phyloP scores from a whole-genome alignment of 2,113 vertebrate genomes.

The Talpa occidentalis region DNA sequence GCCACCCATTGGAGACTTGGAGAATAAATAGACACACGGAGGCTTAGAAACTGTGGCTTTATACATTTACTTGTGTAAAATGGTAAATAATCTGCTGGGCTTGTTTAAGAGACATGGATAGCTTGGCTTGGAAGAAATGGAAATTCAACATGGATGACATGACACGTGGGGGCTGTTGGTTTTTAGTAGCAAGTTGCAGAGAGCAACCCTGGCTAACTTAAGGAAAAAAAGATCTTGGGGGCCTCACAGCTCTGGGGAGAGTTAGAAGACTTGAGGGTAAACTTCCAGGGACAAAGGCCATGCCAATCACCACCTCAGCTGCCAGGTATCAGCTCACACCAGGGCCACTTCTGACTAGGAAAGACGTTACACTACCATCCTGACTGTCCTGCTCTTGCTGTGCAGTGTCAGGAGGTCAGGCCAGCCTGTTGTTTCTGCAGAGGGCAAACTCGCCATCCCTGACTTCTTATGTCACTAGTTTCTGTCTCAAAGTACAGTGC shows the following conservation, averaged over 20 bases:
- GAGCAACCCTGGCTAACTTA: neutral
- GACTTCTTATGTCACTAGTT: neutral
- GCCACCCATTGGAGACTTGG: neutral
- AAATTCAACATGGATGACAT: neutral
- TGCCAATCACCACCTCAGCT: too few species aligned
- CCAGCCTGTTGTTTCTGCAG: neutral
- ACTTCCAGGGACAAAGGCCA: neutral
- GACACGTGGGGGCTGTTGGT: neutral
- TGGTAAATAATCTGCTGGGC: neutral
- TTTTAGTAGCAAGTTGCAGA: neutral
- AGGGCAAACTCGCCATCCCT: neutral
- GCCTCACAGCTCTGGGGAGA: neutral
- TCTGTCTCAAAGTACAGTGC: neutral
- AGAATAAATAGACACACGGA: neutral
- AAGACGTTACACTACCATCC: fast-evolving
- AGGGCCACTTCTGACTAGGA: neutral
- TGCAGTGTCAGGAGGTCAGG: neutral
- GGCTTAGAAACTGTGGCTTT: neutral
- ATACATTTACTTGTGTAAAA: neutral
- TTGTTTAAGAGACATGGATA: neutral
- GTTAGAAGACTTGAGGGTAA: neutral
- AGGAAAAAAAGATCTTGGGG: neutral
- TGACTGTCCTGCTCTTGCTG: neutral
- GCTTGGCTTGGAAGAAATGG: neutral
- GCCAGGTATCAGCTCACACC: neutral